These are phyloP conservation scores for Paracanthobrama guichenoti DNA, from an alignment of 2,113 vertebrate genomes.

Conservation along the genomic window DNA sequence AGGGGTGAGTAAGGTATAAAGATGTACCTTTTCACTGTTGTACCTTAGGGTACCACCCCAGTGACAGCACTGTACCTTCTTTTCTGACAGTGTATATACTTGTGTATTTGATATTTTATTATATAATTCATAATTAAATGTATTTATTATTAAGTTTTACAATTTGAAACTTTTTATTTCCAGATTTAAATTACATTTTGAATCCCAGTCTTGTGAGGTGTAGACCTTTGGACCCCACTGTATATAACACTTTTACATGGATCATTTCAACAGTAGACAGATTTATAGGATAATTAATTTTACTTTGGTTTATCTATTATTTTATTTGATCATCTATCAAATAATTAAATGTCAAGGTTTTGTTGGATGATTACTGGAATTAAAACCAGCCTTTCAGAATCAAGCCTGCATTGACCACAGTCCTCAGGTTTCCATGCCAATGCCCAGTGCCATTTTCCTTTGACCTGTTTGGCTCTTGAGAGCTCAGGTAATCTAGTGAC, in stretches of 20 bases:
- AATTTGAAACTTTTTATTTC: not conserved
- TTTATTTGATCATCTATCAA: not conserved
- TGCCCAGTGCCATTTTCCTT: constrained; percentile 40
- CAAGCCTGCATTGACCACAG: not conserved
- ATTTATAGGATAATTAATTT: not conserved
- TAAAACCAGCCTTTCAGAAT: not conserved
- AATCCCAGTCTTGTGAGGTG: not conserved
- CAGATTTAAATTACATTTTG: not conserved
- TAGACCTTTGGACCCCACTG: not conserved
- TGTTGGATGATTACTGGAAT: not conserved
- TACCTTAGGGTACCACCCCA: too few species aligned
- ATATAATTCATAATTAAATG: too few species aligned
- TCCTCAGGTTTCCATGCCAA: constrained; percentile 36
- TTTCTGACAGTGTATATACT: too few species aligned
- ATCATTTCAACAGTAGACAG: not conserved
- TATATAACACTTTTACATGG: not conserved
- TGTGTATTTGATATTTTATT: too few species aligned
- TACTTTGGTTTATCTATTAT: too few species aligned
- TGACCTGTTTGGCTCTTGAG: constrained; percentile 27
- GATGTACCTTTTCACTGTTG: too few species aligned
- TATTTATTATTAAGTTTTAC: too few species aligned
- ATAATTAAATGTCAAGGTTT: not conserved
- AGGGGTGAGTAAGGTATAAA: too few species aligned
- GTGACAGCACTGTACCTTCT: too few species aligned
- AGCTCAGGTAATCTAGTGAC: constrained; percentile 19